Evolutionary conservation across 2,797 vertebrate species (phyloP).

Genomic region (Acrossocheilus fasciatus): DNA sequence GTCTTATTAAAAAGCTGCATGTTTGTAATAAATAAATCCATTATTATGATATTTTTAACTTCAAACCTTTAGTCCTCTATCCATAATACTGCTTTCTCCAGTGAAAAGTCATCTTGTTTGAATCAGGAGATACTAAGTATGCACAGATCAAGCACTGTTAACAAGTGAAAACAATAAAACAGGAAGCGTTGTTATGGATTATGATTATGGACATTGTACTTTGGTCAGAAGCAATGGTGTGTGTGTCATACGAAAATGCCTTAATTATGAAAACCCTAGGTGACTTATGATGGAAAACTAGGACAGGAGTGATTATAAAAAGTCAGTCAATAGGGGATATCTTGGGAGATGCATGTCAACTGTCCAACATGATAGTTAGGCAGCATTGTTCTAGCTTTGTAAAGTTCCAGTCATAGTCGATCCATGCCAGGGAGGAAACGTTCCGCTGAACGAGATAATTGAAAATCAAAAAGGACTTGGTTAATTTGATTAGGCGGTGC

Average conservation of each 20-base stretch:
- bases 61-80: not conserved
- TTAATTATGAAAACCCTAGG: not conserved
- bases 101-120: not conserved
- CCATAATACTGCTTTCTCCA: not conserved
- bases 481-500: conserved; percentile 92
- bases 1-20: not conserved
- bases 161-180: not conserved
- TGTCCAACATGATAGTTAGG: conserved; percentile 43
- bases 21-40: not conserved
- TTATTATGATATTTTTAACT: not conserved
- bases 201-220: not conserved
- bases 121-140: not conserved
- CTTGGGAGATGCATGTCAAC: conserved; percentile 5
- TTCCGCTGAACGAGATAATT: conserved; percentile 84
- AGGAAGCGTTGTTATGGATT: not conserved
- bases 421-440: conserved; percentile 72
- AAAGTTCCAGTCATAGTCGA: conserved; percentile 64
- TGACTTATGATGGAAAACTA: not conserved
- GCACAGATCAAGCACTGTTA: not conserved
- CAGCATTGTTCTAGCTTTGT: conserved; percentile 57
- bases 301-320: not conserved
- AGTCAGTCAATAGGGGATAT: not conserved
- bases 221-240: not conserved
- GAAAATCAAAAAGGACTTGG: conserved; percentile 94
- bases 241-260: not conserved